Evolutionary conservation across 2,888 invertebrate species (phyloP), one percentile per base, ranked within the genome.

Genomic region (Calameuta idolon): DNA sequence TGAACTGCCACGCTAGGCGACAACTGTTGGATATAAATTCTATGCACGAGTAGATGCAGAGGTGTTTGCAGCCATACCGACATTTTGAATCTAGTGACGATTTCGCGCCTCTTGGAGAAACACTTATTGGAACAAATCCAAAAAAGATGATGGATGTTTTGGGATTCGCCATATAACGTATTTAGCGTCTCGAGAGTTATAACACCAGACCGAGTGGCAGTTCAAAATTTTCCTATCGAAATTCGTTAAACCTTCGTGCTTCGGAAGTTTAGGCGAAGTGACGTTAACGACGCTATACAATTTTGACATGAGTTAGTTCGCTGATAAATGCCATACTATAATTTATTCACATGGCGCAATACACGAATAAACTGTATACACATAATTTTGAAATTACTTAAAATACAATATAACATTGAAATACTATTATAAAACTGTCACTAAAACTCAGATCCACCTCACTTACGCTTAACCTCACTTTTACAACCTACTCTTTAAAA

Each of bases 21-120:
- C 71, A 71, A 71, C 71, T 71, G 34, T 34, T 71, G 33, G 33
- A 34, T 71, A 71, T 71, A 71, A 71, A 71, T 71, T 71, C 55
- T 71, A 31, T 34, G 15, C 71, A 71, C 71, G 31, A 71, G 71
- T 71, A 12, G 71, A 71, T 71, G 9, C 71, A 33, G 71, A 71
- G 30, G 30, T 15, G 69, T 9, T 1, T 71, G 33, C 71, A 34
- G 71, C 23, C 12, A 23, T 31, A 71, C 31, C 31, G 71, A 71
- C 31, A 71, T 31, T 71, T 71, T 71, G 12, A 71, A 71, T 33
- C 34, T 30, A 12, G 71, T 34, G 31, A 71, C 31, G 31, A 34
- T 33, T 71, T 71, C 71, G 71, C 71, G 71, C 71, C 71, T 71
- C 71, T 31, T 5, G 12, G 33, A 23, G 33, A 71, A 71, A 34